phyloP scores from a whole-genome alignment of 2,797 vertebrate genomes.

The Cyprinella venusta region DNA sequence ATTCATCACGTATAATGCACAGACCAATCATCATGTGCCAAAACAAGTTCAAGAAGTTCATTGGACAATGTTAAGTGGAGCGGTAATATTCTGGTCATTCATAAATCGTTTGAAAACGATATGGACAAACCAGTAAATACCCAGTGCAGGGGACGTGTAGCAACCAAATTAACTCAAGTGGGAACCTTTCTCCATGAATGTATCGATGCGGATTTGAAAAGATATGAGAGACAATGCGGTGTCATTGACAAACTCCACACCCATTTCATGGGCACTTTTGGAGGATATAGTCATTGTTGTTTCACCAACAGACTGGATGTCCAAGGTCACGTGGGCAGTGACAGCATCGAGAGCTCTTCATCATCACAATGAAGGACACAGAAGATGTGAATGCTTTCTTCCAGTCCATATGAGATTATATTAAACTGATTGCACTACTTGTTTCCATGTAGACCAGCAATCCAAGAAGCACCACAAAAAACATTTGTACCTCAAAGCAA shows the following conservation, averaged over 20 bases:
- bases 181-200: background rate
- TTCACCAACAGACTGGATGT: background rate
- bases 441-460: background rate
- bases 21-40: no score
- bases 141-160: background rate
- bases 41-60: no score
- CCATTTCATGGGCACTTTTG: slow-evolving; percentile 15
- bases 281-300: background rate
- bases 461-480: background rate
- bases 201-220: background rate
- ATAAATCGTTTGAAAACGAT: no score
- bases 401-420: background rate
- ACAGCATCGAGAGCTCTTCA: background rate
- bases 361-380: background rate
- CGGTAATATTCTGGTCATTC: no score
- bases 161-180: background rate
- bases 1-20: no score
- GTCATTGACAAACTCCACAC: background rate
- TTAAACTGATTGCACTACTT: background rate
- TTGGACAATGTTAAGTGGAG: no score
- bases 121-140: background rate
- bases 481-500: background rate
- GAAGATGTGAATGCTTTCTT: background rate
- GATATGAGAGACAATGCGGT: background rate
- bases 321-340: slow-evolving; percentile 31